Conservation (phyloP, 1,140 invertebrate species). For the Dryas iulia region DNA sequence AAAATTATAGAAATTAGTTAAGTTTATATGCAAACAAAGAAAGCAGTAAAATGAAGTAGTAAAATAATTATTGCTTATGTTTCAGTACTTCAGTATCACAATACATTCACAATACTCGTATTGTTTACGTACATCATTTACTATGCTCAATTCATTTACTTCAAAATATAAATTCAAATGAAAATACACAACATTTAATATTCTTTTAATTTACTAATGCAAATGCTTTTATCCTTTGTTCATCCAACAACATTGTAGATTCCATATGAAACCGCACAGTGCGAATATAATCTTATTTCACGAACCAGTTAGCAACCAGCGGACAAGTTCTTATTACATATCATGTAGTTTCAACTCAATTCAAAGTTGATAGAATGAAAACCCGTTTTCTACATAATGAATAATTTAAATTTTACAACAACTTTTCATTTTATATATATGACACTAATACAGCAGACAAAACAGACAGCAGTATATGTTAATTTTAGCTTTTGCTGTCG, state of each 20-base stretch:
- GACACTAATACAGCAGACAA: not conserved
- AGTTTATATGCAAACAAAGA: no score
- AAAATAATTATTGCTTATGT: no score
- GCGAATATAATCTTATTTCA: constrained; percentile 9
- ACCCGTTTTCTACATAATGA: not conserved
- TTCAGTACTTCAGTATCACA: no score
- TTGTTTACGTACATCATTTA: not conserved
- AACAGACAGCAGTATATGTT: not conserved
- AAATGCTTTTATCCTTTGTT: constrained; percentile 1
- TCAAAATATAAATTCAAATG: not conserved
- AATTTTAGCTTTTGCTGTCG: not conserved
- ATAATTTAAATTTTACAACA: not conserved
- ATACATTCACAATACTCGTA: no score
- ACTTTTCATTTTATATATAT: not conserved
- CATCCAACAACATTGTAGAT: constrained; percentile 6
- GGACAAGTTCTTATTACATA: not conserved
- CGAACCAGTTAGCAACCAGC: constrained; percentile 6
- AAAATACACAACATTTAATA: not conserved
- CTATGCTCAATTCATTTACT: not conserved
- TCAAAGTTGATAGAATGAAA: not conserved
- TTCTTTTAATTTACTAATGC: constrained; percentile 4
- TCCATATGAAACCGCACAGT: constrained; percentile 5
- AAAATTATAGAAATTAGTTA: no score
- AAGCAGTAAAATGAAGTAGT: no score
- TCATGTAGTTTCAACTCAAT: not conserved